Evolutionary conservation across 2,797 vertebrate species (phyloP), one percentile per base, ranked within the genome.

Genomic region (Schizopygopsis malacanthus): DNA sequence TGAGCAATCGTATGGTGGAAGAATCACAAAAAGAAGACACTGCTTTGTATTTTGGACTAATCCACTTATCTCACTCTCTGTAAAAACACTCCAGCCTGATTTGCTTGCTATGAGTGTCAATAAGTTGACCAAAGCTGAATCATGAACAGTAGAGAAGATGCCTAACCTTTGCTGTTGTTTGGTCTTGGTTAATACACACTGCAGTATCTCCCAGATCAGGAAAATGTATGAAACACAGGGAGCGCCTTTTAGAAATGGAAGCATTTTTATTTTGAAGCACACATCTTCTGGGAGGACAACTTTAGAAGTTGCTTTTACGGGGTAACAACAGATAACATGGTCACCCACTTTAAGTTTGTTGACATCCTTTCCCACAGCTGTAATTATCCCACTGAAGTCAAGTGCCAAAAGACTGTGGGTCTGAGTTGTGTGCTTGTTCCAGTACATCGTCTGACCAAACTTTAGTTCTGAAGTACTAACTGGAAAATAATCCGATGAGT

Each of bases 401-500:
- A 97, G 92, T 87, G 93, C 95, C 61, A 97, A 80, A 86, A 97
- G 92, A 1, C 91, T 86, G 33, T 98, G 94, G 75, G 92, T 95
- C 12, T 93, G 93, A 69, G 88, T 88, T 0, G 87, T 67, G 33
- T 95, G 90, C n/a, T 93, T 93, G 88, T 91, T 94, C 96, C 97
- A 98, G 22, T 97, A 97, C 10, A 97, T 71, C 0, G 95, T 94
- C 39, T 92, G 92, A 13, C 95, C 94, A 87, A 94, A 96, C 61
- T 82, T 91, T 25, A 92, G 79, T 83, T 96, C 95, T 20, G 96
- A 95, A 82, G 91, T 28, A 69, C 92, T 96, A 86, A 97, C 88
- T 41, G 97, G 96, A 90, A 96, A 98, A 91, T 95, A 97, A 90
- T 98, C 96, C 4, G 95, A 95, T 9, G 97, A 96, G 90, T 98